phyloP scores from a whole-genome alignment of 1,140 invertebrate genomes.

The Daktulosphaira vitifoliae region DNA sequence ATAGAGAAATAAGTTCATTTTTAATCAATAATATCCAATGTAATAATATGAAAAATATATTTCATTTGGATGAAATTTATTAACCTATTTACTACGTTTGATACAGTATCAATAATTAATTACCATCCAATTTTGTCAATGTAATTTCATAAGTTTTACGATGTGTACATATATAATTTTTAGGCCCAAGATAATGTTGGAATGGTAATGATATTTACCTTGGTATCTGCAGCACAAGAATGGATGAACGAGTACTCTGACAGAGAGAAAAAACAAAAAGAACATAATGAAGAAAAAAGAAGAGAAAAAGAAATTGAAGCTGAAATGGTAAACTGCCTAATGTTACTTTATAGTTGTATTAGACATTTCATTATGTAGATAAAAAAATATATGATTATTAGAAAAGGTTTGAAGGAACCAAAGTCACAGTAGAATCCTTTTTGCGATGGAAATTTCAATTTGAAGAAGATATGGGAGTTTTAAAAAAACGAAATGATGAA shows the following conservation, averaged over 20 bases:
- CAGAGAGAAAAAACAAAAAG: slow-evolving; percentile 58
- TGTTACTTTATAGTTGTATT: slow-evolving; percentile 25
- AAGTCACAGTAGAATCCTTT: slow-evolving; percentile 93
- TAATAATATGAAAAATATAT: too few species aligned
- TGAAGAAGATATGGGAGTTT: slow-evolving; percentile 76
- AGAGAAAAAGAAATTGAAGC: slow-evolving; percentile 72
- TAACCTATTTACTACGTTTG: too few species aligned
- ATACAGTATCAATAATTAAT: too few species aligned
- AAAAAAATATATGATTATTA: slow-evolving; percentile 47
- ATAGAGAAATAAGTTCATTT: too few species aligned
- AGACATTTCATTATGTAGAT: neutral
- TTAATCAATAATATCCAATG: too few species aligned
- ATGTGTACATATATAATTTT: too few species aligned
- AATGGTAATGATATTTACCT: slow-evolving; percentile 94
- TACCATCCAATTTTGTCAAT: too few species aligned
- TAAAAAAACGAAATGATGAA: slow-evolving; percentile 62
- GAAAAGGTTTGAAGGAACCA: slow-evolving; percentile 92
- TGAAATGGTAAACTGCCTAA: slow-evolving; percentile 58
- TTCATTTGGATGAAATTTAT: too few species aligned
- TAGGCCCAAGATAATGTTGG: slow-evolving; percentile 82
- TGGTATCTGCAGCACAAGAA: slow-evolving; percentile 86
- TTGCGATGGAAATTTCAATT: slow-evolving; percentile 88
- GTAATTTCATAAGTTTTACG: too few species aligned
- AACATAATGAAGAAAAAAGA: slow-evolving; percentile 60
- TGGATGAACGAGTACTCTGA: slow-evolving; percentile 82